Evolutionary conservation across 2,113 vertebrate species (phyloP).

Genomic region (Chaetodon auriga): DNA sequence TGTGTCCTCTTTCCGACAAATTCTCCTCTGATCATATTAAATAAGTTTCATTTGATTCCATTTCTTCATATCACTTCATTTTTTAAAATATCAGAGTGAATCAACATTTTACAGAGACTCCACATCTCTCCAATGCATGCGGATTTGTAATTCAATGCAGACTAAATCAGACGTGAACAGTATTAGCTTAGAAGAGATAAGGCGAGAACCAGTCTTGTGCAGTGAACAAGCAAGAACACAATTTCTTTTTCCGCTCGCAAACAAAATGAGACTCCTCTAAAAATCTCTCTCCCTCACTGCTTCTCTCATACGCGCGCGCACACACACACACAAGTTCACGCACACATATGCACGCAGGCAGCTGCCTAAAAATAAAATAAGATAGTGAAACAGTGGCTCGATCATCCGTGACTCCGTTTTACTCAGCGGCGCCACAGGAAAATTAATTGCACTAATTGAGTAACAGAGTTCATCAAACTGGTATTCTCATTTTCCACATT

Average conservation of each 20-base stretch:
- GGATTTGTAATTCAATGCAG: slow-evolving; percentile 58
- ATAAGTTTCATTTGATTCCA: slow-evolving; percentile 21
- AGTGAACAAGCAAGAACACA: slow-evolving; percentile 47
- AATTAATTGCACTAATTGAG: slow-evolving; percentile 96
- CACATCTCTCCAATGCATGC: slow-evolving; percentile 14
- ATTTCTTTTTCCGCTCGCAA: slow-evolving; percentile 51
- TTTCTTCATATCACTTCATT: slow-evolving; percentile 33
- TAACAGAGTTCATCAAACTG: slow-evolving; percentile 92
- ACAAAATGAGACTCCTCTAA: slow-evolving; percentile 51
- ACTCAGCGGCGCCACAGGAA: slow-evolving; percentile 88
- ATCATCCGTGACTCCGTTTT: slow-evolving; percentile 88
- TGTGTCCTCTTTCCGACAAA: neutral
- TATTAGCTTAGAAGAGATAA: slow-evolving; percentile 61
- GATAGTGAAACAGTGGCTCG: slow-evolving; percentile 73
- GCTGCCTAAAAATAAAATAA: slow-evolving; percentile 74
- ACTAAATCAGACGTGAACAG: slow-evolving; percentile 59
- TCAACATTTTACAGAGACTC: slow-evolving; percentile 32
- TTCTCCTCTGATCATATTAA: slow-evolving; percentile 24
- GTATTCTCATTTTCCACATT: slow-evolving; percentile 89
- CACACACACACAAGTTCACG: neutral
- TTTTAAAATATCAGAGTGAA: slow-evolving; percentile 36
- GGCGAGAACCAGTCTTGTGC: slow-evolving; percentile 43
- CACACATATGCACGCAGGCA: slow-evolving; percentile 31
- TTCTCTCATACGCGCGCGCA: neutral
- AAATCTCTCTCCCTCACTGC: neutral